Percentiles rank a stretch among this genome's conserved stretches.
These are phyloP conservation scores for Heliocidaris tuberculata DNA, from an alignment of 35 echinoderm and acorn worm species.

Conservation along the genomic window DNA sequence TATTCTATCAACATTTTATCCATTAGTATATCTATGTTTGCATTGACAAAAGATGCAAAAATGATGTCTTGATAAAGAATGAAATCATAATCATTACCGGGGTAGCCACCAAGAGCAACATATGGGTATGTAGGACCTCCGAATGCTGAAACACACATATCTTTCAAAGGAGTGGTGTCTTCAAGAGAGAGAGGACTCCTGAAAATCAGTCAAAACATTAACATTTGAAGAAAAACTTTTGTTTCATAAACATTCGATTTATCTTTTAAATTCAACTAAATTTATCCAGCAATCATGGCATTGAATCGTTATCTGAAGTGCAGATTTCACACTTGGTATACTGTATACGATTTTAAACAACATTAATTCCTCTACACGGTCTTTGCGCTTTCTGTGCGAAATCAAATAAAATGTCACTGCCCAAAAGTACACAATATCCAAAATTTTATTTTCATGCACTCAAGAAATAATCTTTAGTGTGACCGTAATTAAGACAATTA, in stretches of 20 bases:
- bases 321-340: no score
- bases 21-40: not conserved
- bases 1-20: no score
- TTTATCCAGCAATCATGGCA: not conserved
- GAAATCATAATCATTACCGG: slow-evolving; percentile 1
- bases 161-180: slow-evolving; percentile 65
- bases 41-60: no score
- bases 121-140: slow-evolving; percentile 78
- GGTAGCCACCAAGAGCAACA: slow-evolving; percentile 73
- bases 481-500: no score
- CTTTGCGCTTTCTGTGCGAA: no score
- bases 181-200: slow-evolving; percentile 73
- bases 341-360: no score
- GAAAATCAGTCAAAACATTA: not conserved
- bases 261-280: not conserved
- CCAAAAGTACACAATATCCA: no score
- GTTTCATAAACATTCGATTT: not conserved
- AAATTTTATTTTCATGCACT: no score
- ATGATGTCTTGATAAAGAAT: not conserved
- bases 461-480: no score
- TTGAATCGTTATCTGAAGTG: no score
- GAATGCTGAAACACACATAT: slow-evolving; percentile 66
- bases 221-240: not conserved
- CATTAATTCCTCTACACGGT: no score
- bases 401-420: no score